Percentiles rank a stretch among this genome's conserved stretches.
phyloP scores from a whole-genome alignment of 37 sponge, comb jelly and placozoan genomes.

The Haliclona indistincta region DNA sequence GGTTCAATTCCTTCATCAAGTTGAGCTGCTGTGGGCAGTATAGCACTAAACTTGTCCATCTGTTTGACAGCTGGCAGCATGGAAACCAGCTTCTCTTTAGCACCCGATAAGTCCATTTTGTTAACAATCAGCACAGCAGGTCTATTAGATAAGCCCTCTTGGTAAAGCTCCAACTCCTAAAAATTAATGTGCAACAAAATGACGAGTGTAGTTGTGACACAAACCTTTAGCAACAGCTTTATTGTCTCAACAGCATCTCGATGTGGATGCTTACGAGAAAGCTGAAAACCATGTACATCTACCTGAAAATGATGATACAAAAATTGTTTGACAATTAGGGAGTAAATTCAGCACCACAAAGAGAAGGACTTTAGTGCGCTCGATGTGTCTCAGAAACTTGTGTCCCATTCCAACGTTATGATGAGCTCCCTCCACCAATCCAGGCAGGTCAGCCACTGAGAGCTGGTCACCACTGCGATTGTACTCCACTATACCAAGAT shows the following conservation, averaged over 20 bases:
- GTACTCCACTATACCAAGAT: slow-evolving; percentile 38
- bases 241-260: slow-evolving; percentile 27
- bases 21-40: slow-evolving; percentile 12
- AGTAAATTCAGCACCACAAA: slow-evolving; percentile 58
- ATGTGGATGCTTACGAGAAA: slow-evolving; percentile 15
- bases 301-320: not conserved
- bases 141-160: slow-evolving; percentile 41
- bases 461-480: slow-evolving; percentile 7
- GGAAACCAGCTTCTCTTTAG: slow-evolving; percentile 28
- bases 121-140: slow-evolving; percentile 53
- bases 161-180: slow-evolving; percentile 68
- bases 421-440: slow-evolving; percentile 85
- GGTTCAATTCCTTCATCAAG: not conserved
- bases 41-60: not conserved
- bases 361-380: slow-evolving; percentile 66
- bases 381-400: slow-evolving; percentile 81
- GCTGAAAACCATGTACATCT: slow-evolving; percentile 48
- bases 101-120: slow-evolving; percentile 77
- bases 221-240: slow-evolving; percentile 1
- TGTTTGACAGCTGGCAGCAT: not conserved
- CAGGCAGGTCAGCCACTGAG: slow-evolving; percentile 81
- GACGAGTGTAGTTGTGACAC: not conserved
- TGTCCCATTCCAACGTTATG: slow-evolving; percentile 83
- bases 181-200: not conserved
- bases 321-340: slow-evolving; percentile 7